Percentiles rank a stretch among this genome's conserved stretches.
These are phyloP conservation scores for Ptilorrhoa leucosticta DNA, from an alignment of 2,113 vertebrate species.

Conservation along the genomic window DNA sequence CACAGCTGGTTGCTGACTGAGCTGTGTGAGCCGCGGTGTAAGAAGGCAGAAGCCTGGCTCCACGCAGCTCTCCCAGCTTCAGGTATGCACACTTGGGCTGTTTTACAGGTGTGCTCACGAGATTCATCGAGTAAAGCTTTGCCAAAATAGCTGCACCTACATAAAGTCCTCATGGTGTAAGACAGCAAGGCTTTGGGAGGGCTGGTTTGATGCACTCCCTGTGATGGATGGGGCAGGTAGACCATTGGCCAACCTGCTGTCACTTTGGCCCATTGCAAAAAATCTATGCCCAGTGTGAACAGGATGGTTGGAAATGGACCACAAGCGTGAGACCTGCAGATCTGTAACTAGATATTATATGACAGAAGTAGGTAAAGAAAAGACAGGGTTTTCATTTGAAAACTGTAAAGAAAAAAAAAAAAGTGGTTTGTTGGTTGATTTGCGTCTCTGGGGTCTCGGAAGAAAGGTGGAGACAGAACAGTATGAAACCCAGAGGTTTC, in stretches of 20 bases:
- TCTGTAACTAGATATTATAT: background rate
- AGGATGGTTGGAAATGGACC: background rate
- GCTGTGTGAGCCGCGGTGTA: rapidly evolving
- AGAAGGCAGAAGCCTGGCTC: background rate
- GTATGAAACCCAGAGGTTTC: background rate
- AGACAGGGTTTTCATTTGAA: background rate
- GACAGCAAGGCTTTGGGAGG: background rate
- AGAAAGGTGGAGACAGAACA: background rate
- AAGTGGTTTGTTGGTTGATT: background rate
- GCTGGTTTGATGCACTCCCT: background rate
- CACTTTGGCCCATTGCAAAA: background rate
- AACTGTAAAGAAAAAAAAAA: background rate
- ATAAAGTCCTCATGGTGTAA: background rate
- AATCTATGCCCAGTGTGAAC: background rate
- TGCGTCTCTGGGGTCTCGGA: background rate
- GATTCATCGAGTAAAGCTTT: background rate
- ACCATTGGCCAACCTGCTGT: too few relatives aligned
- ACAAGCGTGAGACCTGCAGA: background rate
- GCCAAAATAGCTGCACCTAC: background rate
- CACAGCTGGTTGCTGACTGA: background rate
- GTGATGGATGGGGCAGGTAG: background rate
- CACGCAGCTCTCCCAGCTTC: background rate
- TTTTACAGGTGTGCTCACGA: background rate
- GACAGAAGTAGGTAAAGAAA: background rate
- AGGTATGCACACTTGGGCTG: too few relatives aligned